These are phyloP conservation scores for Drosophila lowei DNA, from an alignment of 1,140 invertebrate species.

Conservation along the genomic window DNA sequence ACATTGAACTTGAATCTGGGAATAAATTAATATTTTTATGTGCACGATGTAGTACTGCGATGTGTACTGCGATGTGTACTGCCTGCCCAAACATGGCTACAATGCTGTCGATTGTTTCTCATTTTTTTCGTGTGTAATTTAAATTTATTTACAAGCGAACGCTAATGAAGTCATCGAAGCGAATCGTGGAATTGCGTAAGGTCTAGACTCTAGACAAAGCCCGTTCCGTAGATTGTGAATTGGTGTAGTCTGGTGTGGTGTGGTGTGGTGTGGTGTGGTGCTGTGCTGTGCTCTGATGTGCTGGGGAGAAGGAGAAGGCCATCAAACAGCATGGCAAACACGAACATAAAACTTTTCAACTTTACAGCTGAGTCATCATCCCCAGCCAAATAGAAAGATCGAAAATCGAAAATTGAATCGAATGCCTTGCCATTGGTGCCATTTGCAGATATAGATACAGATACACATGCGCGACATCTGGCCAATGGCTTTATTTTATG, in stretches of 20 bases:
- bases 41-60: too few relatives aligned
- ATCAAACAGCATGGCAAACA: constrained; percentile 39
- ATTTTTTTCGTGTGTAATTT: constrained; percentile 50
- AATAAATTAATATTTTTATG: constrained; percentile 48
- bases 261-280: background rate
- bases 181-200: constrained; percentile 45
- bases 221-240: constrained; percentile 15
- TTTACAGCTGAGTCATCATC: constrained; percentile 31
- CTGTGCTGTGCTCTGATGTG: too few relatives aligned
- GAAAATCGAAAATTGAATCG: background rate
- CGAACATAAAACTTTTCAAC: constrained; percentile 21
- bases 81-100: constrained; percentile 22
- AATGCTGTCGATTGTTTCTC: constrained; percentile 38
- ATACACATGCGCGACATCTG: too few relatives aligned
- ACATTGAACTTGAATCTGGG: constrained; percentile 63
- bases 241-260: background rate
- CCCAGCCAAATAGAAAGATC: constrained; percentile 20
- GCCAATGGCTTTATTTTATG: too few relatives aligned
- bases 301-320: constrained; percentile 35
- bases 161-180: constrained; percentile 54
- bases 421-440: too few relatives aligned
- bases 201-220: constrained; percentile 23
- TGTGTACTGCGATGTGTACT: constrained; percentile 23
- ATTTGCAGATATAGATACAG: too few relatives aligned
- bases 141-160: constrained; percentile 52